Evolutionary conservation across 1,140 invertebrate genomes (phyloP).

Genomic region (Manduca sexta): DNA sequence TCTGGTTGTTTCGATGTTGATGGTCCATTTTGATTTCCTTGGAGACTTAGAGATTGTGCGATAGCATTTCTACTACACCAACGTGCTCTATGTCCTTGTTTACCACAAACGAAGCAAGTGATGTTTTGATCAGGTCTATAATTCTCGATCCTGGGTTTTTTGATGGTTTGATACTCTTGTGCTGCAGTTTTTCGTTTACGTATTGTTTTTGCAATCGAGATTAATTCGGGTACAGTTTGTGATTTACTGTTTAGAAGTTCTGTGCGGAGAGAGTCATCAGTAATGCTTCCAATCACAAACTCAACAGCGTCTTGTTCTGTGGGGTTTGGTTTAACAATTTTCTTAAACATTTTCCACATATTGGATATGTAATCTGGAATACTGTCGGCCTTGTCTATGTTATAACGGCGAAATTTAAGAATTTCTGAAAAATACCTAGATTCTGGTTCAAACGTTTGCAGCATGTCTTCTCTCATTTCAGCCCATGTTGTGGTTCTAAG

Average conservation of each 20-base stretch:
- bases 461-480: constrained; percentile 12
- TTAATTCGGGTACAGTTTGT: constrained; percentile 12
- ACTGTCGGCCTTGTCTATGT: constrained; percentile 7
- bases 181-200: constrained; percentile 5
- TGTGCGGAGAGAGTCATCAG: constrained; percentile 10
- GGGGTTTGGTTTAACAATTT: constrained; percentile 21
- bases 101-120: background rate
- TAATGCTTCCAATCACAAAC: constrained; percentile 19
- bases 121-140: background rate
- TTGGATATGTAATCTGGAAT: constrained; percentile 17
- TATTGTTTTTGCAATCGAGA: constrained; percentile 11
- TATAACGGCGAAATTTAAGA: constrained; percentile 11
- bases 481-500: constrained; percentile 14
- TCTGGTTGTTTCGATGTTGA: background rate
- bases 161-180: background rate
- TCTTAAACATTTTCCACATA: constrained; percentile 17
- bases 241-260: constrained; percentile 12
- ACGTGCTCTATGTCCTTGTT: constrained; percentile 4
- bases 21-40: background rate
- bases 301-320: constrained; percentile 17
- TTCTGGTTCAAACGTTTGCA: constrained; percentile 19
- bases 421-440: constrained; percentile 19
- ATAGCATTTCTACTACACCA: background rate
- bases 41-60: background rate
- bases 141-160: background rate